Percentiles rank a stretch among this genome's conserved stretches.
Conservation (phyloP, 2,113 vertebrate species). For the Chunga burmeisteri region DNA sequence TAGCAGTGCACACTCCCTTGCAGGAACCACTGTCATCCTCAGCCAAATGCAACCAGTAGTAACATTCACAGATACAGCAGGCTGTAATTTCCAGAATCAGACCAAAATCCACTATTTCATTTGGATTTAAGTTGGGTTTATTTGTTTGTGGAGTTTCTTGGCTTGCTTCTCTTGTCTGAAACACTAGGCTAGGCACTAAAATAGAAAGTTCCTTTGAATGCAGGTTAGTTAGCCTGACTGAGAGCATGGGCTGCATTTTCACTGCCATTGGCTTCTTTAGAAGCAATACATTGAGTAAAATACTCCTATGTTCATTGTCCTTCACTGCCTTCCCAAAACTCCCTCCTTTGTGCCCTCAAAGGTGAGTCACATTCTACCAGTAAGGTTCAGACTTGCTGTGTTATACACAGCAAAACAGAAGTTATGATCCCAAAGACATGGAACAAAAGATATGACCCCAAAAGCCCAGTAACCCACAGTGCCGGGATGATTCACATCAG, state of each 20-base stretch:
- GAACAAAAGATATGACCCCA: background rate
- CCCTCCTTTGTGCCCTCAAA: background rate
- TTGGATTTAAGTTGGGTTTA: background rate
- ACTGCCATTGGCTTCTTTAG: background rate
- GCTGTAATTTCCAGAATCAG: background rate
- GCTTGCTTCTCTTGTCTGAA: background rate
- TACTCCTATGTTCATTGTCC: background rate
- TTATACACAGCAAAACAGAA: background rate
- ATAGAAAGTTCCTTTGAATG: background rate
- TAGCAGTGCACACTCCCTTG: background rate
- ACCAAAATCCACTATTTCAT: background rate
- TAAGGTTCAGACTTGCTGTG: background rate
- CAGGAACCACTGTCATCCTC: background rate
- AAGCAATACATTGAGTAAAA: background rate
- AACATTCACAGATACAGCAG: background rate
- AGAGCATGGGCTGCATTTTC: background rate
- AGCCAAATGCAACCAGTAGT: background rate
- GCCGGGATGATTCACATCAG: accelerated
- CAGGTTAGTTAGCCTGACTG: background rate
- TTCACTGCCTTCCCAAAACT: background rate
- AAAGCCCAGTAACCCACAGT: background rate
- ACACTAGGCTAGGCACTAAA: background rate
- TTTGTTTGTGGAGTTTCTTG: background rate
- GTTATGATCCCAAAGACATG: background rate
- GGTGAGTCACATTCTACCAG: background rate